Conservation (phyloP, 2,113 vertebrate species). For the Otus sunia region DNA sequence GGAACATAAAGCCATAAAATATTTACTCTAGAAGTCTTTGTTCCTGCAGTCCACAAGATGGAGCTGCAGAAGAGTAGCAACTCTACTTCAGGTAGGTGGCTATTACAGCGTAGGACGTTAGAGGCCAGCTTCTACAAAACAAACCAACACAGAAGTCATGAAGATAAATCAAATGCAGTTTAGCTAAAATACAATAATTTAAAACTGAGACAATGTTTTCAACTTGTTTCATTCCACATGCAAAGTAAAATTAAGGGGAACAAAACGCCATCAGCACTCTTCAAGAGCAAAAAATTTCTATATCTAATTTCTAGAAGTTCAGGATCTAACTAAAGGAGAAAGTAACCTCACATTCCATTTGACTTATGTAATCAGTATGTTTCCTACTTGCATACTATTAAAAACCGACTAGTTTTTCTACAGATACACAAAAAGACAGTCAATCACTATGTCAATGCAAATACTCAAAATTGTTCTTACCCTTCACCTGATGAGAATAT, state of each 20-base stretch:
- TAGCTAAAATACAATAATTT: background rate
- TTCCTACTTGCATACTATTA: background rate
- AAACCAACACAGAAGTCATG: background rate
- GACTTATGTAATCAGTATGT: background rate
- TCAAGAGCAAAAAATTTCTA: background rate
- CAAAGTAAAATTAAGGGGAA: background rate
- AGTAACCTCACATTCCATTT: background rate
- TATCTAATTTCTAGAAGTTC: background rate
- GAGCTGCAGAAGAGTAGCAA: background rate
- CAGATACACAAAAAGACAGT: background rate
- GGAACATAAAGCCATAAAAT: background rate
- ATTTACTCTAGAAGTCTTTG: background rate
- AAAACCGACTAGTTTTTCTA: background rate
- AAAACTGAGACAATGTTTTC: background rate
- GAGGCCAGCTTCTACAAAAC: background rate
- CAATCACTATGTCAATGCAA: background rate
- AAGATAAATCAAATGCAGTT: background rate
- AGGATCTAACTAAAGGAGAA: background rate
- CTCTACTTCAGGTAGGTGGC: background rate
- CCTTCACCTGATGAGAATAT: constrained; percentile 24
- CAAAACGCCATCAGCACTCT: background rate
- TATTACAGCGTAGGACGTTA: fast-evolving
- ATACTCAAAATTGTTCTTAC: constrained; percentile 38
- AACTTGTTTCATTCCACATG: background rate
- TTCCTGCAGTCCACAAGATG: constrained; percentile 22